Base-by-base conservation (phyloP, 2,113 vertebrate genomes). In the Cololabis saira region DNA sequence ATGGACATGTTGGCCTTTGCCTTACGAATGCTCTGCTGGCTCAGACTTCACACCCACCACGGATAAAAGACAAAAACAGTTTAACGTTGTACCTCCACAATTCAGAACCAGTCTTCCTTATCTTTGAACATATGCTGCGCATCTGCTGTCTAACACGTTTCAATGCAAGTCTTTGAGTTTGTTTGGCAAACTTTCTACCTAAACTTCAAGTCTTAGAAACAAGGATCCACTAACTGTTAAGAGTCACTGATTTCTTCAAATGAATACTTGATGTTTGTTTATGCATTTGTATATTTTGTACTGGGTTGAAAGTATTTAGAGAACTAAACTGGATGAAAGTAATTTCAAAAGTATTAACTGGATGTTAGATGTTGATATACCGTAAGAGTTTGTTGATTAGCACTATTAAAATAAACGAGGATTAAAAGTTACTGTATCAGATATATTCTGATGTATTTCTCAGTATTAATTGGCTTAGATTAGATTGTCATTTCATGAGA, bases 271-370 rank as follows among this genome's bases (percentile, higher is more conserved):
- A 51, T 59, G 17, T 4, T 0, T 12, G 18, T 21, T 22, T 5
- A 61, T 54, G 30, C 40, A 12, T 19, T 17, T 40, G 12, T 66
- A 27, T 24, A 22, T 37, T 30, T 24, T 55, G 16, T 59, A 47
- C 10, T 33, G 15, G 7, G 3, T 27, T 9, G 13, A 43, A 74
- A 61, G 37, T n/a, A 50, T 51, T 19, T 22, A 40, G 24, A 51
- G n/a, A 54, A 17, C 61, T 61, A 16, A 43, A 48, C 4, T 76
- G 2, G 51, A 53, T 56, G 12, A 49, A 52, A 51, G 42, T 15
- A 45, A 77, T 78, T 85, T 80, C 43, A 70, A 65, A 74, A 64
- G 70, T 85, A 48, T 77, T 61, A 53, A 64, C 30, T 14, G 4
- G 9, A 45, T 45, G 17, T 43, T 58, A 30, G 21, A n/a, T 67